Base-by-base conservation (phyloP, 2,797 vertebrate species). In the Pteronotus mesoamericanus region DNA sequence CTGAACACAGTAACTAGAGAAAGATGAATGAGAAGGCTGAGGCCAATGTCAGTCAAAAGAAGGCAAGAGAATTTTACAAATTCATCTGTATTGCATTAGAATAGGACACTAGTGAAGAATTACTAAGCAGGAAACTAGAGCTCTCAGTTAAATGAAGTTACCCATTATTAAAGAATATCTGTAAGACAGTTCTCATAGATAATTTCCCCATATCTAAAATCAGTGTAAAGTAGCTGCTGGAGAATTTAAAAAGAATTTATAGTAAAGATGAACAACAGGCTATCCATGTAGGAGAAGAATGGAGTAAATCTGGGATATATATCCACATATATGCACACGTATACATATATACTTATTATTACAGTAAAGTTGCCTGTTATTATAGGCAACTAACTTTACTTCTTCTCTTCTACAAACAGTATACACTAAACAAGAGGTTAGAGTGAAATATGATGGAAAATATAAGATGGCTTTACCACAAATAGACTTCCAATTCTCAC, bases 191-290 rank as follows among this genome's bases (percentile, higher is more conserved):
- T 91, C 82, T 94, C 69, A 95, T 64, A 53, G 64, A 82, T 92
- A 82, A 86, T 79, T 95, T 89, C 22, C 66, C n/a, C 21, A 80
- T 34, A 44, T 94, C 71, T 96, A 96, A 82, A 94, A 94, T 68
- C 32, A 83, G 66, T 72, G 19, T 84, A 90, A 96, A 96, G 94
- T 34, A 64, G 84, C 42, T 93, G 32, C 46, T 75, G 29, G 59
- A 92, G 34, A 95, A 93, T 84, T 80, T 85, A 39, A 82, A 89
- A 39, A 71, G 9, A 96, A 92, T n/a, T 88, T 80, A 51, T 53
- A 79, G 71, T 91, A 95, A 90, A 90, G 61, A 79, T 74, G 74
- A 95, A 74, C 26, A 44, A 91, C 0, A 83, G 46, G 32, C 19
- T 61, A 92, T 46, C 29, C 4, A 71, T 11, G 96, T 4, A 96